These are phyloP conservation scores for Chironomus tepperi DNA, from an alignment of 1,140 invertebrate species.

Conservation along the genomic window DNA sequence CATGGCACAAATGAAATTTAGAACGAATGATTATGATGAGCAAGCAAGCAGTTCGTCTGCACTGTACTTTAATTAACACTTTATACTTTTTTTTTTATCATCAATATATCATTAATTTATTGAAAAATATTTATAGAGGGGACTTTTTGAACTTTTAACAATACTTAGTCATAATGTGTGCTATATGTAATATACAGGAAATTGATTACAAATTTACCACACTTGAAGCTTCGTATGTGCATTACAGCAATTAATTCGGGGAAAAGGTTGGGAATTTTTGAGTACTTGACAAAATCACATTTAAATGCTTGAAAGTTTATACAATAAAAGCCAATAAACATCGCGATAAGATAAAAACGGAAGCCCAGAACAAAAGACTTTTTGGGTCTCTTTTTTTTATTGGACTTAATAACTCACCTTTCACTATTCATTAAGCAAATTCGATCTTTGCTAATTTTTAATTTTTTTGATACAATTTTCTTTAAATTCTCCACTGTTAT, in stretches of 20 bases:
- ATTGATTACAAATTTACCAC: not conserved
- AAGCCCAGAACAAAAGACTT: not conserved
- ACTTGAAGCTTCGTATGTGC: not conserved
- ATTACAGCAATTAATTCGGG: not conserved
- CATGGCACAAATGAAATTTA: conserved; percentile 13
- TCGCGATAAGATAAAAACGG: not conserved
- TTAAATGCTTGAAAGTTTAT: no score
- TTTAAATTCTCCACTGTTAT: conserved; percentile 81
- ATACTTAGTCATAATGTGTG: no score
- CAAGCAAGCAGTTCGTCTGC: not conserved
- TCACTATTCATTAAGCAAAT: conserved; percentile 85
- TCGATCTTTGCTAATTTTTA: conserved; percentile 84
- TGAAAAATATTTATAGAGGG: no score
- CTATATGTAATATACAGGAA: no score
- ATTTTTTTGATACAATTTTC: conserved; percentile 80
- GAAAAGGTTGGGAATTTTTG: not conserved
- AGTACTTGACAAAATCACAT: conserved; percentile 7
- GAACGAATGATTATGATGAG: conserved; percentile 7
- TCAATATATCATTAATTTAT: no score
- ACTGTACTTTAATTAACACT: conserved; percentile 8
- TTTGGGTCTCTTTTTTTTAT: not conserved
- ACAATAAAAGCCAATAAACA: not conserved
- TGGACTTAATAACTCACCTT: conserved; percentile 54
- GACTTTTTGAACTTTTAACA: no score
- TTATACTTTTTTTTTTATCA: not conserved